phyloP scores from a whole-genome alignment of 2,888 invertebrate genomes.

The Dexiosoma caninum region DNA sequence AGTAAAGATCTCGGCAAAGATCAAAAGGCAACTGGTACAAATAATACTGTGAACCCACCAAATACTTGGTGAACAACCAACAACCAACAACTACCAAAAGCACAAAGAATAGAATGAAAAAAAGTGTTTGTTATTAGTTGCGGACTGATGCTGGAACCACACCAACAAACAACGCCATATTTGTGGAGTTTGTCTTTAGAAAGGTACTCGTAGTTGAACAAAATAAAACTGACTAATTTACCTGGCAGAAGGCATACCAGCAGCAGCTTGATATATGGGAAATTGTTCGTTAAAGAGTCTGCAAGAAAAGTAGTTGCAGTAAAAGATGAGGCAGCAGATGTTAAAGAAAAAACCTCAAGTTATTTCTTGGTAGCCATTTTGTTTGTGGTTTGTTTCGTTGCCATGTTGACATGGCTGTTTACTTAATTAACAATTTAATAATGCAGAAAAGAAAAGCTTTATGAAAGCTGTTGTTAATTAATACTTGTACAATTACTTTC shows the following conservation, averaged over 20 bases:
- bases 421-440: slow-evolving; percentile 24
- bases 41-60: slow-evolving; percentile 47
- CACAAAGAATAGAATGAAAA: neutral
- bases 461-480: slow-evolving; percentile 25
- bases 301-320: neutral
- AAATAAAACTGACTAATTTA: neutral
- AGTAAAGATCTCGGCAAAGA: slow-evolving; percentile 60
- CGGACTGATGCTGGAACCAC: slow-evolving; percentile 37
- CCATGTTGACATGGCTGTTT: slow-evolving; percentile 26
- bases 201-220: neutral
- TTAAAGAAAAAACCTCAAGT: neutral
- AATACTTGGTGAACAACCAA: neutral
- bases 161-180: slow-evolving; percentile 48
- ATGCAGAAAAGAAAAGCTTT: neutral
- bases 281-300: neutral
- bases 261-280: neutral
- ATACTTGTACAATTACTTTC: slow-evolving; percentile 8
- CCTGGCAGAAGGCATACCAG: neutral
- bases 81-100: neutral
- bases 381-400: neutral
- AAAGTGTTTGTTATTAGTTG: slow-evolving; percentile 28
- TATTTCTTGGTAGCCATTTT: slow-evolving; percentile 41
- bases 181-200: slow-evolving; percentile 31
- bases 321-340: slow-evolving; percentile 1
- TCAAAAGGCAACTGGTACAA: slow-evolving; percentile 59